Evolutionary conservation across 2,888 invertebrate genomes (phyloP).

Genomic region (Phymatocera aterrima): DNA sequence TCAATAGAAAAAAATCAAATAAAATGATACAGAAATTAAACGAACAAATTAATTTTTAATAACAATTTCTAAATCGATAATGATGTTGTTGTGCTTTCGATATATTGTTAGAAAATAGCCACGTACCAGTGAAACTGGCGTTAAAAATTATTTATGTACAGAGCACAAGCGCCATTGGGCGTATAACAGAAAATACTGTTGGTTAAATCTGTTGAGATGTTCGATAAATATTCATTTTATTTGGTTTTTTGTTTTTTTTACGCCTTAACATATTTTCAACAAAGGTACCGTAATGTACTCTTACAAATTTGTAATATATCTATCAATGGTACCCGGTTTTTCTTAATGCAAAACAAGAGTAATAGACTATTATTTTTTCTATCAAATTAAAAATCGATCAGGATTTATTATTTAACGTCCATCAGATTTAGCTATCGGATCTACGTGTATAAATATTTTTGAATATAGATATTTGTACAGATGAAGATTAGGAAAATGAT

Average conservation of each 20-base stretch:
- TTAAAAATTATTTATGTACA: constrained; percentile 53
- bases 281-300: neutral
- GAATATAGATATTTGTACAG: constrained; percentile 74
- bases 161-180: constrained; percentile 51
- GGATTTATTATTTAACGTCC: neutral
- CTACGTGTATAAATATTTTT: constrained; percentile 71
- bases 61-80: neutral
- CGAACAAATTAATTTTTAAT: constrained; percentile 33
- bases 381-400: neutral
- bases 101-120: constrained; percentile 9
- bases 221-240: neutral
- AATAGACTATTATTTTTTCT: neutral
- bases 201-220: constrained; percentile 20
- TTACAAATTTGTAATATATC: neutral
- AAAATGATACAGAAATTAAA: neutral
- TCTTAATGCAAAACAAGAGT: neutral
- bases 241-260: too few species aligned
- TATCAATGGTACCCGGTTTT: too few species aligned
- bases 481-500: constrained; percentile 48
- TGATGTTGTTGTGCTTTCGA: neutral
- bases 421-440: constrained; percentile 59
- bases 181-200: constrained; percentile 54
- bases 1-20: neutral
- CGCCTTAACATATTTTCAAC: neutral
- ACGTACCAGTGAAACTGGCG: constrained; percentile 52